Evolutionary conservation across 2,797 vertebrate species (phyloP).

Genomic region (Acipenser oxyrinchus): DNA sequence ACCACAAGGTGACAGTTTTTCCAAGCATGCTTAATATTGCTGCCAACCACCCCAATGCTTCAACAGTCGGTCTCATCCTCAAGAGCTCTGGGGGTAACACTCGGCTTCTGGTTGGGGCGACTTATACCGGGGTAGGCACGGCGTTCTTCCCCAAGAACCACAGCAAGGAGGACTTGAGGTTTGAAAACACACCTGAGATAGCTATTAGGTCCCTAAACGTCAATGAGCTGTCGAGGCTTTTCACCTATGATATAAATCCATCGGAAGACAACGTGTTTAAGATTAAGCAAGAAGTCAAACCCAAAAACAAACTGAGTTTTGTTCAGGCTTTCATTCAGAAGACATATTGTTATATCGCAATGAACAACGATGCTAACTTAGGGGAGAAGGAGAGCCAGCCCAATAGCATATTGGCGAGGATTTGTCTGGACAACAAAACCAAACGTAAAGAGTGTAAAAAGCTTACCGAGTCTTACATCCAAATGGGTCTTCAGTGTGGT

Average conservation of each 20-base stretch:
- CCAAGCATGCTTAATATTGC: conserved; percentile 96
- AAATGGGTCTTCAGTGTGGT: conserved; percentile 85
- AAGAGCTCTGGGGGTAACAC: conserved; percentile 63
- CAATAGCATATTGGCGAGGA: conserved; percentile 85
- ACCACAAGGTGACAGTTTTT: conserved; percentile 70
- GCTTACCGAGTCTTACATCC: conserved; percentile 93
- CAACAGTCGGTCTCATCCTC: conserved; percentile 86
- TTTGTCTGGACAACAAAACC: conserved; percentile 73
- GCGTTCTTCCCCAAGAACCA: conserved; percentile 86
- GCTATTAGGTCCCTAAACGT: conserved; percentile 84
- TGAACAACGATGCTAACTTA: conserved; percentile 85
- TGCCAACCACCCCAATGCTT: conserved; percentile 91
- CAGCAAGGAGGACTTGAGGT: conserved; percentile 90
- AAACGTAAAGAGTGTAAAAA: conserved; percentile 77
- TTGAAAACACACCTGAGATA: conserved; percentile 96
- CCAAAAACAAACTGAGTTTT: conserved; percentile 84
- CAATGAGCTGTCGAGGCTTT: conserved; percentile 71
- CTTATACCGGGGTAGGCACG: conserved; percentile 87
- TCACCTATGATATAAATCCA: conserved; percentile 95
- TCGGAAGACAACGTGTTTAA: conserved; percentile 97
- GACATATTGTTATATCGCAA: conserved; percentile 83
- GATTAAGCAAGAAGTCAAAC: conserved; percentile 86
- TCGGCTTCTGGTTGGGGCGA: conserved; percentile 83
- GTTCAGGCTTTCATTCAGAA: conserved; percentile 80
- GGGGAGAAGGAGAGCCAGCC: conserved; percentile 86